Evolutionary conservation across 64 coral and sea anemone species (phyloP).

Genomic region (Platygyra sinensis): DNA sequence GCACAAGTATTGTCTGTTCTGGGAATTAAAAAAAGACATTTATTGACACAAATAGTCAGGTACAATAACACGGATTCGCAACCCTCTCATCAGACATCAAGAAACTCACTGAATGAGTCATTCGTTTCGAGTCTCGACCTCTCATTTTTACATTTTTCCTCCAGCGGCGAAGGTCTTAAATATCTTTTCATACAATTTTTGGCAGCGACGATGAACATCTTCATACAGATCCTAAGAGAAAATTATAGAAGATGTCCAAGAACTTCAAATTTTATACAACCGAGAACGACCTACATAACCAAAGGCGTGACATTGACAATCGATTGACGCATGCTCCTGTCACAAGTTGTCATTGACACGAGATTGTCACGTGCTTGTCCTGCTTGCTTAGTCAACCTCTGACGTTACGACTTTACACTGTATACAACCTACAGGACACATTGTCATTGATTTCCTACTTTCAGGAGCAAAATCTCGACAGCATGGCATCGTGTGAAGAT

Average conservation of each 20-base stretch:
- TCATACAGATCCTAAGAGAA: neutral
- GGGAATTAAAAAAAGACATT: no score
- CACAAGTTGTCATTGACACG: neutral
- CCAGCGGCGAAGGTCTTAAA: conserved; percentile 29
- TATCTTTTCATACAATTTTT: neutral
- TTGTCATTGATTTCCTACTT: no score
- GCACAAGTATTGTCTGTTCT: no score
- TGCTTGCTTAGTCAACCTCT: neutral
- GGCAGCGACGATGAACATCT: neutral
- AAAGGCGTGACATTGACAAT: no score
- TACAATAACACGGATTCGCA: no score
- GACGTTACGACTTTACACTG: no score
- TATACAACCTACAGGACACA: no score
- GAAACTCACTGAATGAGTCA: no score
- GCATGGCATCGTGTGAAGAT: neutral
- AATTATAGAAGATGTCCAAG: neutral
- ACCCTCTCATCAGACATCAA: no score
- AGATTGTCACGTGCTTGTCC: neutral
- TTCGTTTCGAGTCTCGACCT: neutral
- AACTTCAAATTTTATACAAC: neutral
- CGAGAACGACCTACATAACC: neutral
- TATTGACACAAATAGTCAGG: no score
- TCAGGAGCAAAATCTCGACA: no score
- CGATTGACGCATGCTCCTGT: neutral
- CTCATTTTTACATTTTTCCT: neutral